Conservation (phyloP, 2,113 vertebrate species). For the Cephalopterus ornatus region DNA sequence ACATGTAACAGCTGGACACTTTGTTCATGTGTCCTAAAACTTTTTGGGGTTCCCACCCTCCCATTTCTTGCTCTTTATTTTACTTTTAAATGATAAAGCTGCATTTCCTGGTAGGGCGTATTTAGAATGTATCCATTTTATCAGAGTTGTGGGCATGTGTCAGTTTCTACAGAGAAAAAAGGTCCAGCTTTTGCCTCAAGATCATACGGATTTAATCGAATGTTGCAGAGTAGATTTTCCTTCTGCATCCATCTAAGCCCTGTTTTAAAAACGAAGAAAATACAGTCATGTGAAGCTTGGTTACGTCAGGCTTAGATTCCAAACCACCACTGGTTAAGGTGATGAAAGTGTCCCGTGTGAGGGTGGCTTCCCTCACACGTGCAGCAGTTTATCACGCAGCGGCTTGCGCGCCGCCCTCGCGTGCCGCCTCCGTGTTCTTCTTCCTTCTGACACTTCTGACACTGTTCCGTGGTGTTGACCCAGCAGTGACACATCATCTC, state of each 20-base stretch:
- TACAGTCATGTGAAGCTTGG: neutral
- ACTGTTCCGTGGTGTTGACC: neutral
- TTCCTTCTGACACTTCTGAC: neutral
- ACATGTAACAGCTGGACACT: neutral
- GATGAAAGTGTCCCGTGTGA: neutral
- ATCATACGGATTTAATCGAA: fast-evolving
- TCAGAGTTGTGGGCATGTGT: neutral
- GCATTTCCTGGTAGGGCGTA: neutral
- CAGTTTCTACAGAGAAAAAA: neutral
- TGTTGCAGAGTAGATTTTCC: neutral
- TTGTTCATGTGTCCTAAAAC: neutral
- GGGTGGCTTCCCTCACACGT: neutral
- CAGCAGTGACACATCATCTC: neutral
- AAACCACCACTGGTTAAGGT: fast-evolving
- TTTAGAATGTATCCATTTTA: neutral
- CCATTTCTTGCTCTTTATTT: neutral
- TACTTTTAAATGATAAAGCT: neutral
- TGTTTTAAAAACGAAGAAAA: neutral
- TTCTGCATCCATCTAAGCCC: neutral
- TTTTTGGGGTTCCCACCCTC: neutral
- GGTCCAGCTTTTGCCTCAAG: neutral
- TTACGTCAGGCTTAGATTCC: neutral
- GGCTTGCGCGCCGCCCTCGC: neutral
- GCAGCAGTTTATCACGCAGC: neutral
- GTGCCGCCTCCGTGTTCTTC: neutral